Conservation (phyloP, 2,888 invertebrate genomes). For the Orthosia gracilis region DNA sequence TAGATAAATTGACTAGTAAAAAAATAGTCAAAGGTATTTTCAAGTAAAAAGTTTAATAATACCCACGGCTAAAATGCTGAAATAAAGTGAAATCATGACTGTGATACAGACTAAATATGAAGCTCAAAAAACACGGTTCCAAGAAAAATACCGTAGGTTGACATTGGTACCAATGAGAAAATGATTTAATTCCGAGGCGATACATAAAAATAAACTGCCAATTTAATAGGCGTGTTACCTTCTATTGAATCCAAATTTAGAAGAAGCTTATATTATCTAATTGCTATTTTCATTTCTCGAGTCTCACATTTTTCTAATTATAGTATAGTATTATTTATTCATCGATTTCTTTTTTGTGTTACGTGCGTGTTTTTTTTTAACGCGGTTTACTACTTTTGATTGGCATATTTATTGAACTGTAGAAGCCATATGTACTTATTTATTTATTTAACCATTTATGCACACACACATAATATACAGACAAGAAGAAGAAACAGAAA, state of each 20-base stretch:
- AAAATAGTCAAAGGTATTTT: background rate
- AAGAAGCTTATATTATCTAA: background rate
- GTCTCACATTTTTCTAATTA: background rate
- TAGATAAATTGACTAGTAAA: background rate
- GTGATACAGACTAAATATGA: background rate
- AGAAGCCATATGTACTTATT: no score
- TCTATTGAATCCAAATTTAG: background rate
- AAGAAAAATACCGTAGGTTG: background rate
- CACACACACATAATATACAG: no score
- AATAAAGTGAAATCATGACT: background rate
- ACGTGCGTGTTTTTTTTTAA: no score
- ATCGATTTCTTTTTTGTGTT: background rate
- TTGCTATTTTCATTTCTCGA: background rate
- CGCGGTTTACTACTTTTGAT: no score
- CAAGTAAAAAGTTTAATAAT: background rate
- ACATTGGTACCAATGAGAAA: background rate
- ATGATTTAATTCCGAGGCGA: background rate
- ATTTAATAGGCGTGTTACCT: background rate
- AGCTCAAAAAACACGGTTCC: background rate
- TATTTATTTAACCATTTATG: no score
- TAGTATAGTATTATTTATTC: background rate
- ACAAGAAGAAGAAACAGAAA: no score
- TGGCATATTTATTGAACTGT: no score
- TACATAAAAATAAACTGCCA: background rate
- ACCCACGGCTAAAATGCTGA: background rate